Evolutionary conservation across 2,113 vertebrate species (phyloP), one percentile per base, ranked within the genome.

Genomic region (Gopherus evgoodei): DNA sequence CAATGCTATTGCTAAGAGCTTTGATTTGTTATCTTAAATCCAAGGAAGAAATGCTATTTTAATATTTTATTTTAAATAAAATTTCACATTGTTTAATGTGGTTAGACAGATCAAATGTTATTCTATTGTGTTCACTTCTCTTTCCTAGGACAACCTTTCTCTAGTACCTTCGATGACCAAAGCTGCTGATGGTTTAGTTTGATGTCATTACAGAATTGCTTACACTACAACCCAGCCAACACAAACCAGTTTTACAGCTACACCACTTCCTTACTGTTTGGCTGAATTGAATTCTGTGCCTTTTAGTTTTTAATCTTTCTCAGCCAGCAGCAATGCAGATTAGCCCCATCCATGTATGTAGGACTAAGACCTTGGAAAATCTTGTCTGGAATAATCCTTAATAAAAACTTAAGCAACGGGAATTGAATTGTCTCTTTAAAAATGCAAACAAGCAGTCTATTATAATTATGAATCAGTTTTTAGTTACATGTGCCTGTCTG

Each of bases 1-100:
- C 38, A 80, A 81, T 93, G 84, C 76, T 92, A 87, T 93, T 87
- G 90, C 91, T 88, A 97, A 94, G 95, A 86, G 53, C 81, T 88
- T 88, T 86, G 38, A 65, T 96, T 94, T 14, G 5, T 65, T 91
- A 86, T 95, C 91, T 96, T 89, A 97, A 92, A 83, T 72, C 78
- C 62, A 9, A 47, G 14, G 25, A 78, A 47, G 22, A 78, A 78
- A 78, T 78, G 42, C 12, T 76, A 47, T 47, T 52, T 47, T 85
- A 86, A 96, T 96, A 69, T 47, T 91, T 38, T 53, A 4, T 86
- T 83, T 97, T 86, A 93, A 94, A 88, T 95, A 76, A 16, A 72
- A 79, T 90, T 91, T 59, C 93, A 94, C 14, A 16, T 31, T 78
- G 81, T 96, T 84, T 96, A 72, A 83, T 86, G 8, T 56, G 76